Conservation (phyloP, 2,113 vertebrate species). For the Halcyon senegalensis region DNA sequence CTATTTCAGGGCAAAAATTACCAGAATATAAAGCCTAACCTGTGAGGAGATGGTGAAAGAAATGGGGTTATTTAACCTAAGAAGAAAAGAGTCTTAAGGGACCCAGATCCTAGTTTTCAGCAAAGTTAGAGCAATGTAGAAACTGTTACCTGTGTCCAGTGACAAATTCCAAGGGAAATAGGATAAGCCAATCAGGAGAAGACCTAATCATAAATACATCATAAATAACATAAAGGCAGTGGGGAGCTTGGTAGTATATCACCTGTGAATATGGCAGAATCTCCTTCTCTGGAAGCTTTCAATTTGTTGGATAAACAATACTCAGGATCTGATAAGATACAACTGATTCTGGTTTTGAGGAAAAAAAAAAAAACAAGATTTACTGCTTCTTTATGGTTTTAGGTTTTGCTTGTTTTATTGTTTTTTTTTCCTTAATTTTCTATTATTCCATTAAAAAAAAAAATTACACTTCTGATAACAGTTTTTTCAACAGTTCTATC, state of each 20-base stretch:
- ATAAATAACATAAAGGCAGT: not conserved
- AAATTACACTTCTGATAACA: not conserved
- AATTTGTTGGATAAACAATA: not conserved
- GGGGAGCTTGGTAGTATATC: not conserved
- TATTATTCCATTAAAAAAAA: not conserved
- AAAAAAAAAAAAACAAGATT: not conserved
- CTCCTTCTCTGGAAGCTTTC: not conserved
- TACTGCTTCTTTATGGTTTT: not conserved
- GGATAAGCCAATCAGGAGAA: not conserved
- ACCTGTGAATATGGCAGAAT: not conserved
- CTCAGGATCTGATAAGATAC: not conserved
- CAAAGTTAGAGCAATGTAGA: not conserved
- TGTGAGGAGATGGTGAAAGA: not conserved
- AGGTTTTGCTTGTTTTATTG: too few relatives aligned
- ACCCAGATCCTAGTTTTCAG: not conserved
- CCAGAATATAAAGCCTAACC: not conserved
- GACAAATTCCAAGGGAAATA: not conserved
- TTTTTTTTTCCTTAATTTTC: not conserved
- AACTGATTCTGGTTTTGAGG: not conserved
- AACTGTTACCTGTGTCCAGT: not conserved
- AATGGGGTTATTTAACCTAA: not conserved
- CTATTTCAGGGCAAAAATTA: not conserved
- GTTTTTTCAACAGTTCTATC: not conserved
- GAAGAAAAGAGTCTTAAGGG: not conserved
- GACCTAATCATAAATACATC: not conserved